Conservation (phyloP, 2,888 invertebrate genomes). For the Fragum fragum region DNA sequence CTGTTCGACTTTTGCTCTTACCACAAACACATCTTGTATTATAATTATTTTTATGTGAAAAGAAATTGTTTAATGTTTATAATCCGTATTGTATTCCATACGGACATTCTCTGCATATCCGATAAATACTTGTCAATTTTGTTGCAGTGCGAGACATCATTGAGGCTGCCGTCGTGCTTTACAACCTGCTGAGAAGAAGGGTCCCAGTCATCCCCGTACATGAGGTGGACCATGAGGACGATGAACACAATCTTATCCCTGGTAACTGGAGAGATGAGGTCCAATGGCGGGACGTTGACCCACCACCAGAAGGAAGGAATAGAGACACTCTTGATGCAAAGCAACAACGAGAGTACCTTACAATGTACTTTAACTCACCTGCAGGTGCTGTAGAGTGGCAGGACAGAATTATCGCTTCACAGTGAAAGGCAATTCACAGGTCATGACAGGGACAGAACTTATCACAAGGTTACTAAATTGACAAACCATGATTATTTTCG, state of each 20-base stretch:
- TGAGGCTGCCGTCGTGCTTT: too few species aligned
- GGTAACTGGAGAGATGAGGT: constrained; percentile 50
- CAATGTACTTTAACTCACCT: constrained; percentile 33
- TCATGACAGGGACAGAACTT: not conserved
- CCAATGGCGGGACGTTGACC: constrained; percentile 38
- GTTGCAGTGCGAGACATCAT: too few species aligned
- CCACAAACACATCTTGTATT: too few species aligned
- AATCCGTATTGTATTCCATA: not conserved
- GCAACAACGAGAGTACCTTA: constrained; percentile 52
- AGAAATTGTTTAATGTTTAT: not conserved
- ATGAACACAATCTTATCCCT: constrained; percentile 44
- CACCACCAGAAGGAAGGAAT: constrained; percentile 34
- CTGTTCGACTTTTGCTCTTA: too few species aligned
- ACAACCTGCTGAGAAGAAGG: too few species aligned
- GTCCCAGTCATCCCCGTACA: constrained; percentile 40
- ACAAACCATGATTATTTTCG: not conserved
- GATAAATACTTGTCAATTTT: constrained; percentile 6
- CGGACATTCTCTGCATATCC: constrained; percentile 1
- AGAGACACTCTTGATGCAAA: constrained; percentile 43
- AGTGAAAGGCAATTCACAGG: constrained; percentile 9
- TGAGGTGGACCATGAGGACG: constrained; percentile 52
- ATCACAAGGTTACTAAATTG: constrained; percentile 10
- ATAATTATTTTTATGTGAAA: too few species aligned
- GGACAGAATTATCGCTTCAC: constrained; percentile 40
- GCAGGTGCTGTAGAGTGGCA: constrained; percentile 53